Base-by-base conservation (phyloP, 2,797 vertebrate species). In the Ataeniobius toweri region DNA sequence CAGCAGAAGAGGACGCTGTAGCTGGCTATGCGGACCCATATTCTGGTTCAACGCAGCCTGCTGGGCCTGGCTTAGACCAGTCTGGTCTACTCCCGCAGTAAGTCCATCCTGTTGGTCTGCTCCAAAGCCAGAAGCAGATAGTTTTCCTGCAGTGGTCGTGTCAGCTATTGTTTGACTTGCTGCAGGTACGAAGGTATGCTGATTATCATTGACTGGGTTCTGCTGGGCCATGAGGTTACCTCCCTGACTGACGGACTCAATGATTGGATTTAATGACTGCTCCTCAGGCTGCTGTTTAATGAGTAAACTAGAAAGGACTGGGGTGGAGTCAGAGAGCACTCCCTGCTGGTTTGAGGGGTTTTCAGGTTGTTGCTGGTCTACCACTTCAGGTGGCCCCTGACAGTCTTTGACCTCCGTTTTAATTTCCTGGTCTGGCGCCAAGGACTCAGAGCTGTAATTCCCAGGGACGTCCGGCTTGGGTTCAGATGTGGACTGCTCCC, bases 261-360 rank as follows among this genome's bases (percentile, higher is more conserved):
- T 92, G 26, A 96, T 84, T 22, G 96, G 88, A 84, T 95, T 95
- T 71, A 94, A 85, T 78, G 96, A 96, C 79, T 95, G 86, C 55
- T 89, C 94, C 69, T 97, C 96, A 71, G 96, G 91, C 86, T 96
- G 96, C 67, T 97, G 97, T 83, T 93, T 97, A 84, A 97, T 94
- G 26, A 99, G 96, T 85, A 99, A 94, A 92, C 97, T 95, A 70
- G 98, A 97, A 76, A 99, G 97, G 73, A 97, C 97, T 24, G 97
- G 97, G 83, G 97, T 96, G 53, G 97, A 95, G 77, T 96, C 97
- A 76, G 96, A 91, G 55, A 96, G 90, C 76, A 91, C 92, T 72
- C 95, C 96, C 81, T 95, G 94, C 83, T 96, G 92, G 84, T 90
- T 89, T 53, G 91, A 80, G 56, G 87, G 73, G 80, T 86, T 91